A percentile compares a stretch with the other conserved stretches of the same genome.
These are phyloP conservation scores for Drosophila athabasca DNA, from an alignment of 1,140 invertebrate genomes.

Conservation along the genomic window DNA sequence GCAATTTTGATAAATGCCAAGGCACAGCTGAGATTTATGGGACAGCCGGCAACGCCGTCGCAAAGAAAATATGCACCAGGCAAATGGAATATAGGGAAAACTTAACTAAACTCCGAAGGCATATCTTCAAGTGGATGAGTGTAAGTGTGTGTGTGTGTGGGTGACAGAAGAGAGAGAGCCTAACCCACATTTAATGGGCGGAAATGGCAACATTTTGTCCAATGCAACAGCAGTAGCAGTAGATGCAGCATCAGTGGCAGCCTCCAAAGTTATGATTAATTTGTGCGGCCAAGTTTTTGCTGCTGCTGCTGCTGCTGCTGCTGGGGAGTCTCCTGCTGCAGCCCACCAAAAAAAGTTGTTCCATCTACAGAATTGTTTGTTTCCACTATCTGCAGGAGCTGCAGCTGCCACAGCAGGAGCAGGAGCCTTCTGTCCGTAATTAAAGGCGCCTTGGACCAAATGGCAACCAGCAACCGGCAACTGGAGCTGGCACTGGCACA, in stretches of 20 bases:
- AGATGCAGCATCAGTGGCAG: slow-evolving; percentile 39
- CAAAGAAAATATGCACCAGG: slow-evolving; percentile 29
- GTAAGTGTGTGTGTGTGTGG: not conserved
- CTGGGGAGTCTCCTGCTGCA: slow-evolving; percentile 17
- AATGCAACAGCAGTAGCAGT: slow-evolving; percentile 47
- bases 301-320: slow-evolving; percentile 35
- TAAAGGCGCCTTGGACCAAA: slow-evolving; percentile 65
- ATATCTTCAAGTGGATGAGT: slow-evolving; percentile 23
- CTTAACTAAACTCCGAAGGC: slow-evolving; percentile 2
- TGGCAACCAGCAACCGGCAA: slow-evolving; percentile 27
- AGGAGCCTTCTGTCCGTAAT: slow-evolving; percentile 54
- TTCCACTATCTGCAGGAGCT: slow-evolving; percentile 55
- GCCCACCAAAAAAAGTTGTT: slow-evolving; percentile 64
- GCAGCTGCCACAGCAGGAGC: slow-evolving; percentile 1
- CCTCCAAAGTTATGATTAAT: slow-evolving; percentile 79
- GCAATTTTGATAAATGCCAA: slow-evolving; percentile 67
- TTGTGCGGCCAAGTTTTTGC: slow-evolving; percentile 71
- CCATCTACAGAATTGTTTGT: slow-evolving; percentile 45
- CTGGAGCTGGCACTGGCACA: slow-evolving; percentile 4
- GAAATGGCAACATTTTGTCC: slow-evolving; percentile 41
- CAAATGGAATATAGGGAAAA: slow-evolving; percentile 36
- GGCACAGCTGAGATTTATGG: slow-evolving; percentile 69
- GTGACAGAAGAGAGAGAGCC: slow-evolving; percentile 4
- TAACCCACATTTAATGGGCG: slow-evolving; percentile 74
- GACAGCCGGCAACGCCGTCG: slow-evolving; percentile 50